These are phyloP conservation scores for Oscheius sp. DNA, from an alignment of 2,888 invertebrate species.

Conservation along the genomic window DNA sequence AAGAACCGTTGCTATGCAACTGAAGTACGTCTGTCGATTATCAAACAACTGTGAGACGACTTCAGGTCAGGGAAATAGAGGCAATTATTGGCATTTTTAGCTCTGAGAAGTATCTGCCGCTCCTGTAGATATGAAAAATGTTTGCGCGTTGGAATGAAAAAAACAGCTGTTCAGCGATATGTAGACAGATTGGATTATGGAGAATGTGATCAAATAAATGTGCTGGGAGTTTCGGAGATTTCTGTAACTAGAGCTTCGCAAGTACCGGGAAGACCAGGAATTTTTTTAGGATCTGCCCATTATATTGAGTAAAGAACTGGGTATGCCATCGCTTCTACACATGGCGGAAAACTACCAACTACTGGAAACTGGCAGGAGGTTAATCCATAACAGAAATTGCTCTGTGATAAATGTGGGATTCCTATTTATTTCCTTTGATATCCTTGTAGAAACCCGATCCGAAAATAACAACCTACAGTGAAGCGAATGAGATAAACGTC, in stretches of 20 bases:
- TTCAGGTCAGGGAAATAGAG: constrained; percentile 2
- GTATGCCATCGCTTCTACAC: no score
- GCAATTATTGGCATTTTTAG: neutral
- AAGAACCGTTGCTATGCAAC: constrained; percentile 13
- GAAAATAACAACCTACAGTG: neutral
- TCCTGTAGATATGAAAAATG: constrained; percentile 13
- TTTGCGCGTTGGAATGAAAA: constrained; percentile 17
- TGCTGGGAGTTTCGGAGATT: no score
- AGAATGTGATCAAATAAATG: neutral
- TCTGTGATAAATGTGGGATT: neutral
- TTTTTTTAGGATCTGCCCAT: no score
- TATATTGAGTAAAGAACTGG: no score
- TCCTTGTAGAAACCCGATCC: constrained; percentile 4
- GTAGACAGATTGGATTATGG: neutral
- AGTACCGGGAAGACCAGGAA: no score
- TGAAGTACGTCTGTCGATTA: constrained; percentile 10
- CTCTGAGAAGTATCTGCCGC: constrained; percentile 2
- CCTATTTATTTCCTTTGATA: neutral
- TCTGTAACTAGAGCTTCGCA: no score
- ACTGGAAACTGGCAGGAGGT: no score
- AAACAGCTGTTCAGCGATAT: constrained; percentile 28
- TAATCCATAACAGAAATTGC: no score
- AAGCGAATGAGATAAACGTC: constrained; percentile 23
- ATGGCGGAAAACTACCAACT: no score
- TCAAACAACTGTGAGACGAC: neutral